Evolutionary conservation across 2,888 invertebrate genomes (phyloP).

Genomic region (Diadegma fenestrale): DNA sequence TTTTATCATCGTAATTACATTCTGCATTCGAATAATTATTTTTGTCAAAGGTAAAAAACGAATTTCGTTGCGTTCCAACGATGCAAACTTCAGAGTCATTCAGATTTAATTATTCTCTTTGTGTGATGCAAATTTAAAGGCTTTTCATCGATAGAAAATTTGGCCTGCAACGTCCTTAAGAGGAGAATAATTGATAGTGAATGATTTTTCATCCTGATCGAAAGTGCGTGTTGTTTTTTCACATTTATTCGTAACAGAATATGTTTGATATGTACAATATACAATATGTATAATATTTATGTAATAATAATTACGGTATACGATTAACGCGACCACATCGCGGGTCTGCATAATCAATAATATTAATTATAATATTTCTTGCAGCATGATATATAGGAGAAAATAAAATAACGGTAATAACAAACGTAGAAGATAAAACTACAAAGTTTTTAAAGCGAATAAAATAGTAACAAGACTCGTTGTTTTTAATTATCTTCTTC

Average conservation of each 20-base stretch:
- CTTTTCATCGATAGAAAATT: too few species aligned
- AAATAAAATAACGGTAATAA: constrained; percentile 69
- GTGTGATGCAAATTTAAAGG: too few species aligned
- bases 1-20: too few species aligned
- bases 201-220: not conserved
- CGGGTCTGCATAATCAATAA: constrained; percentile 46
- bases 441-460: constrained; percentile 38
- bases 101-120: too few species aligned
- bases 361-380: constrained; percentile 71
- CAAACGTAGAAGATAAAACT: constrained; percentile 53
- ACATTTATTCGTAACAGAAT: constrained; percentile 82
- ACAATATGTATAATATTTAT: constrained; percentile 75
- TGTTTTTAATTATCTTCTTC: constrained; percentile 18
- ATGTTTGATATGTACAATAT: constrained; percentile 84
- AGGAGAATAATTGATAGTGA: not conserved
- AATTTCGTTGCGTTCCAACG: too few species aligned
- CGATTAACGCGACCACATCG: constrained; percentile 64
- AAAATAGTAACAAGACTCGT: constrained; percentile 57
- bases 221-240: constrained; percentile 21
- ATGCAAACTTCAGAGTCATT: too few species aligned
- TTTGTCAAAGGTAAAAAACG: too few species aligned
- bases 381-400: constrained; percentile 52
- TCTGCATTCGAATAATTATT: too few species aligned
- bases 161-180: not conserved
- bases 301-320: constrained; percentile 54